Evolutionary conservation across 2,888 invertebrate genomes (phyloP), one percentile per base, ranked within the genome.

Genomic region (Oligia latruncula): DNA sequence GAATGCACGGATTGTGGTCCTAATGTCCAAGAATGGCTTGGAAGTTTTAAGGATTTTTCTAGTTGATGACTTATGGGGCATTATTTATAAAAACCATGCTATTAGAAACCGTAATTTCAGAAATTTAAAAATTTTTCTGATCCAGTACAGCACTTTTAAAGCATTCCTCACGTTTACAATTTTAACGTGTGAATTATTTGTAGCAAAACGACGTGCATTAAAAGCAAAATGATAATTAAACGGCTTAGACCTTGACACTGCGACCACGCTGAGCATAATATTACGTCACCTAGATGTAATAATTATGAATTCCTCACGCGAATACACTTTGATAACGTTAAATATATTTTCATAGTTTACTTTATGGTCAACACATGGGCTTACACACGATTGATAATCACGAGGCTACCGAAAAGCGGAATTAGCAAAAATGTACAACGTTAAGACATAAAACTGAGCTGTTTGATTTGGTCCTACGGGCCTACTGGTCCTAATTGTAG

Each of bases 181-280:
- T 68, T 64, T 40, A 17, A 11, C 15, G 5, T 64, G 13, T 43
- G n/a, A 78, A 23, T 49, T 62, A 72, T 67, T 15, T 35, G 6
- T 29, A 52, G 13, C 20, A 40, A 78, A 78, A 78, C 78, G 17
- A 58, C 55, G 46, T 84, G 80, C 66, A 87, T 71, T 74, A 65
- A 74, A 76, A 76, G 62, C 67, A 70, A 77, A 80, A 85, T 77
- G 68, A 81, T 85, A 81, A 82, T 84, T 81, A 79, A 82, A 80
- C 71, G 40, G 64, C 35, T 70, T 40, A 58, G 79, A 82, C 92
- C 92, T 91, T 92, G 92, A 91, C 91, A 90, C 83, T 87, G 84
- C 77, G 87, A 83, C 88, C 90, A 89, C 91, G 87, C 62, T 87
- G 65, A 62, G 15, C 58, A 76, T 52, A 55, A 72, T n/a, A 66